Evolutionary conservation across 2,113 vertebrate genomes (phyloP).

Genomic region (Vimba vimba): DNA sequence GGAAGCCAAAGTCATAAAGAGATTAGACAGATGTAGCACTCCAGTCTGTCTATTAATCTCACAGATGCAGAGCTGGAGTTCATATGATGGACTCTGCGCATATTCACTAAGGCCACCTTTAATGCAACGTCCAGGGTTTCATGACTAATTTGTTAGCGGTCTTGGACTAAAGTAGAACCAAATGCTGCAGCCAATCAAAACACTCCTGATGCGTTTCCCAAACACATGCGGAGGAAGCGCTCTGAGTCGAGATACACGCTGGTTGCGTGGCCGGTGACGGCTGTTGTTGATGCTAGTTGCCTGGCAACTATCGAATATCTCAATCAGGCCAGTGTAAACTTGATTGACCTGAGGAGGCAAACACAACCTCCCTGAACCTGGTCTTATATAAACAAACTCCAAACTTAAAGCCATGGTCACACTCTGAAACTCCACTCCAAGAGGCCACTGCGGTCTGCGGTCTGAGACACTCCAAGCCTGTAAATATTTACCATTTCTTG

Average conservation of each 20-base stretch:
- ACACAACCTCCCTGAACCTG: conserved; percentile 51
- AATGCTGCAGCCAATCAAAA: conserved; percentile 65
- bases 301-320: conserved; percentile 64
- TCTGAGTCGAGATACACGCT: conserved; percentile 28
- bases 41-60: conserved; percentile 64
- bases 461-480: conserved; percentile 62
- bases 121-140: conserved; percentile 56
- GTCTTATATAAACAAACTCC: conserved; percentile 60
- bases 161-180: conserved; percentile 30
- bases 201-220: conserved; percentile 63
- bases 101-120: conserved; percentile 61
- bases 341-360: conserved; percentile 58
- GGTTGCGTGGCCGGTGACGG: neutral
- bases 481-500: conserved; percentile 74
- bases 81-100: conserved; percentile 59
- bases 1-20: conserved; percentile 64
- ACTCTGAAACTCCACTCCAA: conserved; percentile 24
- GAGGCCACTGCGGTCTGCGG: conserved; percentile 58
- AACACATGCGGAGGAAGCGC: conserved; percentile 57
- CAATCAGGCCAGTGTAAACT: conserved; percentile 54
- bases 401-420: conserved; percentile 58
- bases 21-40: conserved; percentile 63
- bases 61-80: conserved; percentile 51
- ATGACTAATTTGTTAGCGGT: conserved; percentile 62
- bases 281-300: conserved; percentile 62